Evolutionary conservation across 2,113 vertebrate genomes (phyloP).

Genomic region (Neogobius melanostomus): DNA sequence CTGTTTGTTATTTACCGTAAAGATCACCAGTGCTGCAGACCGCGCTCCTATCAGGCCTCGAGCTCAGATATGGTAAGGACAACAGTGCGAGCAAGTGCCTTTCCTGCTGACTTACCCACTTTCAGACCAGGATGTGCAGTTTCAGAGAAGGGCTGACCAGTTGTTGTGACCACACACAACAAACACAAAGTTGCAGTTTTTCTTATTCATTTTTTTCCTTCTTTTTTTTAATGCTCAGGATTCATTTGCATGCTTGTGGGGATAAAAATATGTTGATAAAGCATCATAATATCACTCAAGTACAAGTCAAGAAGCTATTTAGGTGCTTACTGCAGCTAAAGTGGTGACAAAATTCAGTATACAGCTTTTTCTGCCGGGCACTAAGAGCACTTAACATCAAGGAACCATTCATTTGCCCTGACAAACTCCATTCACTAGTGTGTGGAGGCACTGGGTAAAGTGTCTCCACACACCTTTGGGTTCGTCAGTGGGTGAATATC

Average conservation of each 20-base stretch:
- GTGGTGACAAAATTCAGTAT: too few relatives aligned
- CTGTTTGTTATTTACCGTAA: constrained; percentile 80
- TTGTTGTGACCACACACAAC: constrained; percentile 13
- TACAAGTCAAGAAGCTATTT: neutral
- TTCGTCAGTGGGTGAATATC: too few relatives aligned
- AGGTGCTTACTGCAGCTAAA: too few relatives aligned
- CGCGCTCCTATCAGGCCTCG: constrained; percentile 76
- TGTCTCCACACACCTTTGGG: too few relatives aligned
- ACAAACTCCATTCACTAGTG: too few relatives aligned
- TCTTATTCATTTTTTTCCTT: neutral
- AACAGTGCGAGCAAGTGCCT: constrained; percentile 1
- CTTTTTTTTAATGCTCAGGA: neutral
- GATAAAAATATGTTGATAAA: neutral
- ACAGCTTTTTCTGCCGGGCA: too few relatives aligned
- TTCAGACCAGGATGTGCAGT: constrained; percentile 25
- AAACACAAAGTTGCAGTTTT: constrained; percentile 7
- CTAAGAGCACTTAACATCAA: too few relatives aligned
- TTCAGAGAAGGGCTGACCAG: constrained; percentile 13
- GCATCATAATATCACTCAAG: neutral
- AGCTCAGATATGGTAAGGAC: constrained; percentile 72
- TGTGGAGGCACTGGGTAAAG: too few relatives aligned
- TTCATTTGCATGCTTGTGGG: neutral
- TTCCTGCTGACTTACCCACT: constrained; percentile 21
- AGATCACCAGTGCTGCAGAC: constrained; percentile 80
- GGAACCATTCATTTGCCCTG: too few relatives aligned